Evolutionary conservation across 2,797 vertebrate species (phyloP).

Genomic region (Helicolenus hilgendorfi): DNA sequence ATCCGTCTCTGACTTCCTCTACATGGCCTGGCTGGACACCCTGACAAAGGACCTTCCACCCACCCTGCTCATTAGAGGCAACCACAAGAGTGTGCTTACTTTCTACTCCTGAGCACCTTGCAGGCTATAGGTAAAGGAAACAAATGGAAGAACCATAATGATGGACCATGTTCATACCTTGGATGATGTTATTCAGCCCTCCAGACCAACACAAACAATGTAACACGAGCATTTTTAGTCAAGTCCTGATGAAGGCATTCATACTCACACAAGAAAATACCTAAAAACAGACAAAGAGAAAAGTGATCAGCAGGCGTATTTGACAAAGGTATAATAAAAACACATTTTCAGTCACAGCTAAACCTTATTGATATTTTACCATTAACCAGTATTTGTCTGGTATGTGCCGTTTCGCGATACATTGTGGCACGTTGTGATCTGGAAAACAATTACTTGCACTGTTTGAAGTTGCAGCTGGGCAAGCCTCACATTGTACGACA

Average conservation of each 20-base stretch:
- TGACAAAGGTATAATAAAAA: neutral
- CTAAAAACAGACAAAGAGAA: neutral
- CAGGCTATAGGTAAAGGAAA: neutral
- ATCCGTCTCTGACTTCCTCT: conserved; percentile 95
- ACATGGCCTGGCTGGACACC: conserved; percentile 98
- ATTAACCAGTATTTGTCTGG: neutral
- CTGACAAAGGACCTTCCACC: conserved; percentile 97
- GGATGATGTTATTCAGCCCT: conserved; percentile 17
- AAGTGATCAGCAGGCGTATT: neutral
- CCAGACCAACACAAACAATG: neutral
- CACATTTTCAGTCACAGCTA: neutral
- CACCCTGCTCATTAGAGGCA: conserved; percentile 95
- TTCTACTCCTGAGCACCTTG: conserved; percentile 95
- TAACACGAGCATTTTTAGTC: neutral
- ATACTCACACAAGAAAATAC: neutral
- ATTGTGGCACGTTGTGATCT: neutral
- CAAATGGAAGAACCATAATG: neutral
- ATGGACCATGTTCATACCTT: conserved; percentile 18
- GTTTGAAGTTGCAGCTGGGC: neutral
- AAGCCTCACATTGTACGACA: neutral
- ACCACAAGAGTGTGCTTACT: conserved; percentile 98
- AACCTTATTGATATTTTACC: neutral
- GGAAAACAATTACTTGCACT: neutral
- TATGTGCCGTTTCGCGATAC: neutral
- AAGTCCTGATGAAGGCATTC: neutral